Evolutionary conservation across 1,140 invertebrate species (phyloP), one percentile per base, ranked within the genome.

Genomic region (Daktulosphaira vitifoliae): DNA sequence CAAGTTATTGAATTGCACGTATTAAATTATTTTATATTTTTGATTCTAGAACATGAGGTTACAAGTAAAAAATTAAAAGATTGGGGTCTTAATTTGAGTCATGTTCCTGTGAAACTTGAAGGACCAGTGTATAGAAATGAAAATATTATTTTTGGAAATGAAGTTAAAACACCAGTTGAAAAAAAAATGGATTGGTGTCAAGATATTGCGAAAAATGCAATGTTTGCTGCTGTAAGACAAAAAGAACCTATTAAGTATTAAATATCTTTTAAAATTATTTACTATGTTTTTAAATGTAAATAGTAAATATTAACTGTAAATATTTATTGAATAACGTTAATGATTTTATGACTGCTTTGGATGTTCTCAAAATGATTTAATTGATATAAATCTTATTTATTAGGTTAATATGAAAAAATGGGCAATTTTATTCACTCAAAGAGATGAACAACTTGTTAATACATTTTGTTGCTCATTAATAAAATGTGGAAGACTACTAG

Each of bases 71-170:
- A 92, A 51, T 77, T 97, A n/a, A 71, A 74, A 1, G 82, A 82
- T 44, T 98, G 94, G 94, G 92, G 93, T 3, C 75, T 98, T 1
- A 72, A 74, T 20, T 72, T 97, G 3, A 81, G 80, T 0, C 71
- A 76, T 1, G 79, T 81, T 6, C 80, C 84, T 0, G 71, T 87
- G 1, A 73, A 78, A 66, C 73, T 88, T 3, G 72, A 76, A 0
- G 91, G 84, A 0, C 74, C 92, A n/a, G 74, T 81, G 26, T 69
- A 94, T n/a, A 75, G 76, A 3, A 74, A 79, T 1, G 89, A 94
- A 72, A 73, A 74, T 1, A 80, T 95, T 7, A 72, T 75, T 26
- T 86, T 92, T 73, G 84, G 84, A 0, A 72, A 81, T 49, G 72
- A 77, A 13, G 69, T 74, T n/a, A 72, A 69, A 29, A 69, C 75